These are phyloP conservation scores for Eurystomus gularis DNA, from an alignment of 2,113 vertebrate genomes.

Conservation along the genomic window DNA sequence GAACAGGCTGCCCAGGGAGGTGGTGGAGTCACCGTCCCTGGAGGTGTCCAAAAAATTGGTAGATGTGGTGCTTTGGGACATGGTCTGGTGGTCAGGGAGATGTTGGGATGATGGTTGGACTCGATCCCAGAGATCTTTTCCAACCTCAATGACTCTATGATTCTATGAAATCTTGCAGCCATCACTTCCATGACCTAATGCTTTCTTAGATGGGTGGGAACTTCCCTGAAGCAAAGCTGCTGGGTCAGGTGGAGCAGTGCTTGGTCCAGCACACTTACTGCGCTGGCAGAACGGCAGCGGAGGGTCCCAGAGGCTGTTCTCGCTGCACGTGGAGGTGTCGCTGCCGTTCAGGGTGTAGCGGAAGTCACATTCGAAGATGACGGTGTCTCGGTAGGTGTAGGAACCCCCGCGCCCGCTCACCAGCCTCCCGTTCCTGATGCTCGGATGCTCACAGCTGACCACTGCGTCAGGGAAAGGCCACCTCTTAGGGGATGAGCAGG, in stretches of 20 bases:
- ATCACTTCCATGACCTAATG: too few relatives aligned
- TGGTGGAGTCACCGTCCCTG: too few relatives aligned
- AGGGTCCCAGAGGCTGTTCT: not conserved
- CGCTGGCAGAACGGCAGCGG: not conserved
- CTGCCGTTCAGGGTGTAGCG: not conserved
- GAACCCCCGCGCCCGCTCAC: accelerated
- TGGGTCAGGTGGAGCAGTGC: not conserved
- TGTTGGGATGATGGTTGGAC: too few relatives aligned
- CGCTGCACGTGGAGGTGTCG: accelerated
- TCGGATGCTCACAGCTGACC: not conserved
- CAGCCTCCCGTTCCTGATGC: not conserved
- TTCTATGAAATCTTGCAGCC: not conserved
- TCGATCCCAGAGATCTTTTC: too few relatives aligned
- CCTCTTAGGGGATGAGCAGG: not conserved
- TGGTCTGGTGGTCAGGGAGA: too few relatives aligned
- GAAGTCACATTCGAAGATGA: not conserved
- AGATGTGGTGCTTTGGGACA: too few relatives aligned
- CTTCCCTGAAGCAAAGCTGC: not conserved
- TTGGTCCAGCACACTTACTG: not conserved
- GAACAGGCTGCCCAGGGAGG: too few relatives aligned
- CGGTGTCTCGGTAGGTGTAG: not conserved
- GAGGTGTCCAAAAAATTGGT: too few relatives aligned
- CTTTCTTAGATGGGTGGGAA: not conserved
- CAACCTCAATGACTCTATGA: too few relatives aligned
- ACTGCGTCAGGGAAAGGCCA: not conserved